Conservation (phyloP, 2,888 invertebrate species). For the Thalpophila matura region DNA sequence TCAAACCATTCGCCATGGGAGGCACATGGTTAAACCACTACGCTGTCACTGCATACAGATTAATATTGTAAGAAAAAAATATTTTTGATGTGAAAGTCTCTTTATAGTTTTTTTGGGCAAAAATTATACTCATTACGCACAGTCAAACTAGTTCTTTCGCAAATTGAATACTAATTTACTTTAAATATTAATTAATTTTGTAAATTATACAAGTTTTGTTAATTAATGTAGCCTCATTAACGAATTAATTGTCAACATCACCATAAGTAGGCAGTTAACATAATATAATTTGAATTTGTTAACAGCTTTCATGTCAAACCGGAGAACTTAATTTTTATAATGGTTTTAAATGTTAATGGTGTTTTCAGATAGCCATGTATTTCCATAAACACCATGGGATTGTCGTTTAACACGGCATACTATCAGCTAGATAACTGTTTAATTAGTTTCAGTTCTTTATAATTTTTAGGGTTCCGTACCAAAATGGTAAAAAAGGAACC, state of each 20-base stretch:
- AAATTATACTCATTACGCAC: too few species aligned
- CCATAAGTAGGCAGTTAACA: slow-evolving; percentile 32
- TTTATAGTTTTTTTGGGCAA: neutral
- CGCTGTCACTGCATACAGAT: too few species aligned
- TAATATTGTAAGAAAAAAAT: too few species aligned
- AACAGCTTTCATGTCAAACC: slow-evolving; percentile 7
- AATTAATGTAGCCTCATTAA: slow-evolving; percentile 21
- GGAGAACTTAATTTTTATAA: slow-evolving; percentile 19
- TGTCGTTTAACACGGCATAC: slow-evolving; percentile 1
- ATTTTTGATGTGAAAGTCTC: neutral
- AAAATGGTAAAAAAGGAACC: neutral
- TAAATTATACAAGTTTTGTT: slow-evolving; percentile 24
- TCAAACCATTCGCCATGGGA: too few species aligned
- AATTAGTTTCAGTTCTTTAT: slow-evolving; percentile 4
- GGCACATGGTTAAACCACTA: too few species aligned
- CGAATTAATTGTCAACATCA: slow-evolving; percentile 25
- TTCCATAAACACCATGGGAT: slow-evolving; percentile 6
- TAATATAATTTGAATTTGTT: slow-evolving; percentile 33
- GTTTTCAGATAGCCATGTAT: slow-evolving; percentile 11
- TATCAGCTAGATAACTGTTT: neutral
- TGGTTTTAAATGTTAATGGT: slow-evolving; percentile 24
- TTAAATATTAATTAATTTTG: slow-evolving; percentile 12
- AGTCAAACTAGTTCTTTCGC: slow-evolving; percentile 8
- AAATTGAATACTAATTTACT: slow-evolving; percentile 31
- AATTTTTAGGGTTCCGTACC: neutral